phyloP scores from a whole-genome alignment of 2,113 vertebrate species.

The Alligator mississippiensis region DNA sequence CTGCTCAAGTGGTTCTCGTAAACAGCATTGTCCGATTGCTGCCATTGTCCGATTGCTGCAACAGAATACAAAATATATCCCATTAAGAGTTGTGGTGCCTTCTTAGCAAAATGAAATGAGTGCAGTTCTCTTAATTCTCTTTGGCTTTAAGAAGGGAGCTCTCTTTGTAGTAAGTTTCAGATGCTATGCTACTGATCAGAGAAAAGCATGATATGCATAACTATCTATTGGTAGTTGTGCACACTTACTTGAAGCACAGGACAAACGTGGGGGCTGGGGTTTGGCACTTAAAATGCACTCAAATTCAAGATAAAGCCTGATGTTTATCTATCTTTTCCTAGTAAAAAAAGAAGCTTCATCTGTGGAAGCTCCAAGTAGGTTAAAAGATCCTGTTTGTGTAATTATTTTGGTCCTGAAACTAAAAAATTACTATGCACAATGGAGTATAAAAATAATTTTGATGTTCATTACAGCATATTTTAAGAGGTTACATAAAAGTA shows the following conservation, averaged over 20 bases:
- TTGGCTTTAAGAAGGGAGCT: background rate
- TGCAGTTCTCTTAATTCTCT: background rate
- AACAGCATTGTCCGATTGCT: background rate
- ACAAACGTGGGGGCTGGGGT: background rate
- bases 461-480: fast-evolving
- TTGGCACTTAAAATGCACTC: background rate
- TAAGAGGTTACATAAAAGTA: background rate
- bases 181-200: fast-evolving
- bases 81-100: background rate
- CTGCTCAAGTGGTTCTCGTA: fast-evolving
- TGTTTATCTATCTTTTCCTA: background rate
- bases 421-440: background rate
- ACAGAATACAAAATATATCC: fast-evolving
- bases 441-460: background rate
- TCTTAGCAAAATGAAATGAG: fast-evolving
- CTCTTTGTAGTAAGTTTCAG: fast-evolving
- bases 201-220: no score
- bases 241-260: fast-evolving
- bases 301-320: background rate
- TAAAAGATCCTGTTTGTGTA: background rate
- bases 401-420: background rate
- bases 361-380: background rate
- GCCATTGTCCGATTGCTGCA: fast-evolving
- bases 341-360: background rate
- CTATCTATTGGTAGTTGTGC: background rate